Percentiles rank a stretch among this genome's conserved stretches.
Conservation (phyloP, 2,888 invertebrate species). For the Pardosa pseudoannulata region DNA sequence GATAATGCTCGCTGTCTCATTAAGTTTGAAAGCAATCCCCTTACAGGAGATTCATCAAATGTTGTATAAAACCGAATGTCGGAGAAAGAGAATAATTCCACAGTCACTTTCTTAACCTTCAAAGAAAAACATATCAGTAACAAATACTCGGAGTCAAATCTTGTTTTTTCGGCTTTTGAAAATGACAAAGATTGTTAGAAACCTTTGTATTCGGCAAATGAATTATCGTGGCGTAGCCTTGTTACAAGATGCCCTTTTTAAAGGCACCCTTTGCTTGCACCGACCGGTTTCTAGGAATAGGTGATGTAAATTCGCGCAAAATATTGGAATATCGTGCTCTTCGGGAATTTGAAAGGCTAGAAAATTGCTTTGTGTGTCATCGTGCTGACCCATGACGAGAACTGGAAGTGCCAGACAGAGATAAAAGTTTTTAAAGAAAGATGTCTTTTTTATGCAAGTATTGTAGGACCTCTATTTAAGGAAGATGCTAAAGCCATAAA, state of each 20-base stretch:
- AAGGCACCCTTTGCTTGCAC: background rate
- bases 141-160: background rate
- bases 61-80: too few species aligned
- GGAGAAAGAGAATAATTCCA: too few species aligned
- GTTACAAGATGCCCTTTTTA: background rate
- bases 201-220: background rate
- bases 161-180: background rate
- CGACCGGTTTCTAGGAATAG: slow-evolving; percentile 4
- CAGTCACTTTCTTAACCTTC: background rate
- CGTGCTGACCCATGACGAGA: too few species aligned
- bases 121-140: background rate
- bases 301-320: background rate
- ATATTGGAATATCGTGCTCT: background rate
- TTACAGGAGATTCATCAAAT: too few species aligned
- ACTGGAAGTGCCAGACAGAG: too few species aligned
- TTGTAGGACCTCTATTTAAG: too few species aligned
- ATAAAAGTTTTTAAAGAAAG: too few species aligned
- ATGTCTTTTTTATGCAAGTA: too few species aligned
- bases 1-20: too few species aligned
- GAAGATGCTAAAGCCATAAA: too few species aligned
- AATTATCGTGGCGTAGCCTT: background rate
- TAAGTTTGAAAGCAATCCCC: too few species aligned
- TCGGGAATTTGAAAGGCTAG: background rate
- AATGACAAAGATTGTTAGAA: background rate
- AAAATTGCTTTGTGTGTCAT: too few species aligned